phyloP scores from a whole-genome alignment of 2,888 invertebrate genomes.

The Tachystola acroxantha region DNA sequence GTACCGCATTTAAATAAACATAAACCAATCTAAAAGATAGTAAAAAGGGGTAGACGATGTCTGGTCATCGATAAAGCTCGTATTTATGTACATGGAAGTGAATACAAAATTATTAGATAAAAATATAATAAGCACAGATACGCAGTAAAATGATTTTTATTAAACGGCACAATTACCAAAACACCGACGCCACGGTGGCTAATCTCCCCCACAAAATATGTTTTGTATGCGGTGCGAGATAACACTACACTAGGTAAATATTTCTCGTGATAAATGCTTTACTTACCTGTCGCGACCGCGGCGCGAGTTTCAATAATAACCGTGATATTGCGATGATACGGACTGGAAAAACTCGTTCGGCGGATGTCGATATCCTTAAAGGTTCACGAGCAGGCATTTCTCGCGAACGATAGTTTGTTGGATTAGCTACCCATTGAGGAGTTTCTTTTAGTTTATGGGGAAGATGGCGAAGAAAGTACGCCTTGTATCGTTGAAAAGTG shows the following conservation, averaged over 20 bases:
- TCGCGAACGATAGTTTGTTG: constrained; percentile 16
- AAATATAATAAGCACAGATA: not conserved
- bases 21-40: too few species aligned
- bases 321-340: constrained; percentile 78
- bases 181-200: constrained; percentile 26
- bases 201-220: constrained; percentile 42
- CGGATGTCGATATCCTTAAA: constrained; percentile 76
- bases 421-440: constrained; percentile 29
- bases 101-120: not conserved
- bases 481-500: constrained; percentile 29
- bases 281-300: constrained; percentile 74
- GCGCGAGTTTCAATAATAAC: constrained; percentile 75
- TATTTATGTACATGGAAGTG: too few species aligned
- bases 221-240: constrained; percentile 37
- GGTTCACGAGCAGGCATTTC: constrained; percentile 41
- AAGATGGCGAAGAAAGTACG: constrained; percentile 13
- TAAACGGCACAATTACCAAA: constrained; percentile 20
- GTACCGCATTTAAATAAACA: too few species aligned
- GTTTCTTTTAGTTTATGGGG: not conserved
- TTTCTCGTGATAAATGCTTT: constrained; percentile 69
- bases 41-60: too few species aligned
- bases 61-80: too few species aligned
- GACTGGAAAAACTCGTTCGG: constrained; percentile 77
- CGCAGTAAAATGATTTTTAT: not conserved
- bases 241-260: constrained; percentile 56